Base-by-base conservation (phyloP, 1,140 invertebrate species). In the Drosophila ironensis region DNA sequence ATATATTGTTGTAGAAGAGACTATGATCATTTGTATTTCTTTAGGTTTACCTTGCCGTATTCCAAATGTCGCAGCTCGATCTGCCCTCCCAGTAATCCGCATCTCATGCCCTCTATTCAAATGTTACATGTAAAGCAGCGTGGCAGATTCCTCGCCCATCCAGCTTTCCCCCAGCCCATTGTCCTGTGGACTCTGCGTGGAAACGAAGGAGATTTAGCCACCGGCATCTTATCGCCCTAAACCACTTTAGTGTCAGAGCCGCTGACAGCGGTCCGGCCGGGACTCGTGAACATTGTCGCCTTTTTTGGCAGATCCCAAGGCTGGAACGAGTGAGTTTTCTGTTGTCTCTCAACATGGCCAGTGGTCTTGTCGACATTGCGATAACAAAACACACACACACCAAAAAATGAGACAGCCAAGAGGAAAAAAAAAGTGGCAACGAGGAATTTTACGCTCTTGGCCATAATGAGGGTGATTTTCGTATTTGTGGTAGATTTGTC, bases 401-500 rank as follows among this genome's bases (percentile, higher is more conserved):
- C n/a, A 22, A 42, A 41, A 48, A 33, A 44, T 33, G 19, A 22
- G 35, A 25, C 12, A 44, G 22, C 14, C 24, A n/a, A n/a, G n/a
- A n/a, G n/a, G 20, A 48, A 42, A 38, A 22, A 45, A 17, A 54
- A 20, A 19, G 19, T 11, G 19, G 33, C 38, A n/a, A 53, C 30
- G 35, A 52, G 44, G 54, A 72, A 66, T 78, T 86, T 80, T 84
- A 75, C 70, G 80, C 69, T 80, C 54, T 68, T 57, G 75, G 80
- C 74, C 76, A 88, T 88, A 88, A 88, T 88, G 84, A 88, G 84
- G 84, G 84, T 88, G 84, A 88, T 88, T 88, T 84, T 84, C 72
- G 84, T 82, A 87, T 88, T 88, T 88, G 84, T 86, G 84, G 84
- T 88, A 88, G 84, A 88, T 88, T 88, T 88, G 84, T 88, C 84